Evolutionary conservation across 2,888 invertebrate species (phyloP).

Genomic region (Alloplasta piceator): DNA sequence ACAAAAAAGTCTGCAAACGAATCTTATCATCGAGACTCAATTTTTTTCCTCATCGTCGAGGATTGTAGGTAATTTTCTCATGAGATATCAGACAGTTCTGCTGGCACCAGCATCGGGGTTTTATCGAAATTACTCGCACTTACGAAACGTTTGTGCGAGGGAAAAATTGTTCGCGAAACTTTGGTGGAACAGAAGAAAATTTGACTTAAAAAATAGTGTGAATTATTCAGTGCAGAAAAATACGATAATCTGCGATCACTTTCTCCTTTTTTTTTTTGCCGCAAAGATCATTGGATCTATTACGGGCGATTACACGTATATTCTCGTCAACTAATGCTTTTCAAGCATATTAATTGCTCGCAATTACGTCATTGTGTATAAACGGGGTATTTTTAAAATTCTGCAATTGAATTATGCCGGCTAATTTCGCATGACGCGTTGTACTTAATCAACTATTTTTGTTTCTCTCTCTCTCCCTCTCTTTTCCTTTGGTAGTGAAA

Average conservation of each 20-base stretch:
- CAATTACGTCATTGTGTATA: slow-evolving; percentile 8
- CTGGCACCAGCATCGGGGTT: slow-evolving; percentile 59
- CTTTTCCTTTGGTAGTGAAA: neutral
- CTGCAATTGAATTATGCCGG: slow-evolving; percentile 47
- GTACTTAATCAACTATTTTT: slow-evolving; percentile 17
- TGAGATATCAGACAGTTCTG: slow-evolving; percentile 32
- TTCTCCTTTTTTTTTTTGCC: neutral
- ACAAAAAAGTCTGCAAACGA: neutral
- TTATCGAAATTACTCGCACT: slow-evolving; percentile 30
- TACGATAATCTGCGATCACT: neutral
- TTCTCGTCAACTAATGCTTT: neutral
- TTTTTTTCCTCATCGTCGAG: slow-evolving; percentile 1
- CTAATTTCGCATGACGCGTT: slow-evolving; percentile 33
- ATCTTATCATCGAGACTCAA: slow-evolving; percentile 18
- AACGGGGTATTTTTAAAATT: slow-evolving; percentile 19
- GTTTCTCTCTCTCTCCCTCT: neutral
- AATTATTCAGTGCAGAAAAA: neutral
- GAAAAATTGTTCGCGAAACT: neutral
- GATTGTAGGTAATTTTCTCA: neutral
- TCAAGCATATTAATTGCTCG: slow-evolving; percentile 23
- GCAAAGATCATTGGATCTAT: neutral
- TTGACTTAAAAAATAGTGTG: neutral
- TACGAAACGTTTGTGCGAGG: slow-evolving; percentile 4
- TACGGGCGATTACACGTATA: neutral
- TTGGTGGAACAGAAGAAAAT: neutral